Base-by-base conservation (phyloP, 2,113 vertebrate species). In the Petroica traversi region DNA sequence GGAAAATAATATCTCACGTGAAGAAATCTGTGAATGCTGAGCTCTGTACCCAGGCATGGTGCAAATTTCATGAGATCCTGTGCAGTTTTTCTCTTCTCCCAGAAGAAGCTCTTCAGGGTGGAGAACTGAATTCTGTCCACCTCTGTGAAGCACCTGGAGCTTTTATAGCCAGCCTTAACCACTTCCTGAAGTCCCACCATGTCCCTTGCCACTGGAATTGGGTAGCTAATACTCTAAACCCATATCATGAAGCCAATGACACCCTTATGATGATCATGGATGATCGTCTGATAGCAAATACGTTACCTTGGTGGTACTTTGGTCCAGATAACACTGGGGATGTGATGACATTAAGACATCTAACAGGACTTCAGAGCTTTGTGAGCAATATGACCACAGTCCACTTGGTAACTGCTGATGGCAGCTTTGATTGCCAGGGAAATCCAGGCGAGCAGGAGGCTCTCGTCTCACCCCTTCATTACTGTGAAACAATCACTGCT, bases 381-480 rank as follows among this genome's bases (percentile, higher is more conserved):
- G 95, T 99, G 23, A 97, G 98, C 6, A 97, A 96, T 89, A 98
- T 99, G 98, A 83, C 59, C 19, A 55, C 97, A 2, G 92, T 99
- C 48, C 98, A 99, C 93, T 71, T 99, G 97, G 98, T 99, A 73
- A 99, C 99, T 5, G 99, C 99, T 11, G 99, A 99, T 75, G 99
- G 99, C 31, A 99, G 99, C 89, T 99, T 99, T 81, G 99, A 99
- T 96, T 99, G 99, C 95, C 99, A 99, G 95, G 99, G 99, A 64
- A 99, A 99, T 55, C 99, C 99, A 0, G 99, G 99, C 1, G 99
- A 99, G 92, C 99, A 99, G 97, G 99, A 99, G 96, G 97, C 98
- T 5, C 97, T 99, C 1, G 99, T 99, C 63, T 98, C 99, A 0
- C 98, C 99, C 2, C 96, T 99, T 69, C 99, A 99, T 86, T 99